These are phyloP conservation scores for Embidobia sp. DNA, from an alignment of 2,888 invertebrate species.

Conservation along the genomic window DNA sequence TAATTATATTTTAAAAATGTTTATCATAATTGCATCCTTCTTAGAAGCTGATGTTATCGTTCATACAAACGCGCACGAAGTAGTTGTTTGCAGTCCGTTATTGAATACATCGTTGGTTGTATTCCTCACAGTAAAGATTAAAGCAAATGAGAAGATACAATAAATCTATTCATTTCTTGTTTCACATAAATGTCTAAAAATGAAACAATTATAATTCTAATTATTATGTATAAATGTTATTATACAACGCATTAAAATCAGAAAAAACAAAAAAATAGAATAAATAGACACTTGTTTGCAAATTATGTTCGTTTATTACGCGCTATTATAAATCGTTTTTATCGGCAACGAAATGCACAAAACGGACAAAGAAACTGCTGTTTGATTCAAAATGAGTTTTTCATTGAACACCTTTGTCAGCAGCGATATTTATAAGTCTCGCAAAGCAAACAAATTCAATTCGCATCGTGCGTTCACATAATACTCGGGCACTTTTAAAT, in stretches of 20 bases:
- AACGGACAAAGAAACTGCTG: not conserved
- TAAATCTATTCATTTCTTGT: slow-evolving; percentile 43
- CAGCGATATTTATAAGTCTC: slow-evolving; percentile 18
- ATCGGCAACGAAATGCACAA: not conserved
- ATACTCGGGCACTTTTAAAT: slow-evolving; percentile 20
- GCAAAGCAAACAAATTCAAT: slow-evolving; percentile 17
- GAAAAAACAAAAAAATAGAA: too few species aligned
- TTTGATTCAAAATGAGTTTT: slow-evolving; percentile 29
- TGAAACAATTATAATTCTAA: slow-evolving; percentile 42
- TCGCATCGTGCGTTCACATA: slow-evolving; percentile 2
- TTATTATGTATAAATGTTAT: slow-evolving; percentile 49
- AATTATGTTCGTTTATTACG: not conserved
- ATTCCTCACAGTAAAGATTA: slow-evolving; percentile 59
- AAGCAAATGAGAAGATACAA: slow-evolving; percentile 47
- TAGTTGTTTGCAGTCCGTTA: slow-evolving; percentile 32
- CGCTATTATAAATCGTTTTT: not conserved
- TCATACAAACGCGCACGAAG: not conserved
- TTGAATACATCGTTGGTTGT: slow-evolving; percentile 41
- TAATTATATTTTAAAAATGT: slow-evolving; percentile 51
- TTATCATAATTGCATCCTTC: slow-evolving; percentile 50
- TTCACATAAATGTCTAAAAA: slow-evolving; percentile 29
- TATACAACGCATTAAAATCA: too few species aligned
- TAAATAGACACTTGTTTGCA: not conserved
- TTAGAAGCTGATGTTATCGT: slow-evolving; percentile 52
- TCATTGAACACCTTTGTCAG: slow-evolving; percentile 13